Base-by-base conservation (phyloP, 2,797 vertebrate species). In the Thaleichthys pacificus region DNA sequence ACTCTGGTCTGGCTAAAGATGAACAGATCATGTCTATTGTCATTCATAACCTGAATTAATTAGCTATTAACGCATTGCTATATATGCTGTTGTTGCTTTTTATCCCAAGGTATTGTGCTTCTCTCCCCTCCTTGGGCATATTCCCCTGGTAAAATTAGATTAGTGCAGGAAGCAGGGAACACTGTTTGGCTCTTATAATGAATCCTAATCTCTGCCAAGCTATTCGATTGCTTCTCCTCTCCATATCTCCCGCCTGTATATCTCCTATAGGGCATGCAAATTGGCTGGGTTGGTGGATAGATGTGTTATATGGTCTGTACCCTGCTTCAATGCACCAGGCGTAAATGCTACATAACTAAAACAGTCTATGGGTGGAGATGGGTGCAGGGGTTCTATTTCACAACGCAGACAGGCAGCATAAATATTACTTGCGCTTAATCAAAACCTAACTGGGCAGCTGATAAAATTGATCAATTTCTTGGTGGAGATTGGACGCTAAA, bases 321-420 rank as follows among this genome's bases (percentile, higher is more conserved):
- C 77, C 71, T 70, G 57, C 38, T 38, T 54, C 5, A 61, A 60
- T 80, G 73, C 54, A 67, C 70, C 14, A 72, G 68, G 69, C 75
- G 78, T 81, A 81, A 81, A 81, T 70, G 62, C 58, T 56, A 82
- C 80, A 86, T 93, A 91, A 93, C 93, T 92, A 92, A 93, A 85
- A 80, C 47, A 28, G 73, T 87, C 86, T 87, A 82, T 86, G 81
- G 60, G 54, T 68, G 62, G 78, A 24, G 80, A 82, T 83, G 77
- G 15, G 74, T 74, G 77, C 75, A 76, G 61, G 62, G 60, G 75
- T 68, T 84, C 72, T 91, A 83, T 88, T 93, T 93, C 89, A 94
- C 22, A 42, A 84, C 79, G 80, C 84, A 71, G 84, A 88, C 87
- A 85, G 83, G 84, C 73, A 66, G 77, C 77, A 83, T 90, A 90